Evolutionary conservation across 2,888 invertebrate species (phyloP).

Genomic region (Mythimna ferrago): DNA sequence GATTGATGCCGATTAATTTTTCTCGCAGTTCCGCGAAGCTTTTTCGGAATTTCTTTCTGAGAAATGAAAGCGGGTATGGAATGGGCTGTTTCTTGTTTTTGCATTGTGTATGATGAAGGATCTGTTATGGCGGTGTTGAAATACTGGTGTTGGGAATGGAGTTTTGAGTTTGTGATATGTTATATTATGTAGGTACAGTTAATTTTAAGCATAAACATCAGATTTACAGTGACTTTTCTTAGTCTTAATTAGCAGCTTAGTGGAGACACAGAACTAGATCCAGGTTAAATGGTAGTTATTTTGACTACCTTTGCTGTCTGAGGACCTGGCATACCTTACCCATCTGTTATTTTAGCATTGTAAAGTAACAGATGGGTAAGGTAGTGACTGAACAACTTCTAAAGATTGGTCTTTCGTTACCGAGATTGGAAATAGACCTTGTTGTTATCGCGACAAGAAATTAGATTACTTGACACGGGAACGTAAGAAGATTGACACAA

Average conservation of each 20-base stretch:
- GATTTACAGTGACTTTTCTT: too few relatives aligned
- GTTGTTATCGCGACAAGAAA: too few relatives aligned
- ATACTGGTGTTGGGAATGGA: conserved; percentile 47
- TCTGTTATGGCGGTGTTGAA: conserved; percentile 42
- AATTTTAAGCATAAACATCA: neutral
- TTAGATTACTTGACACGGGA: too few relatives aligned
- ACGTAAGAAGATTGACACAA: too few relatives aligned
- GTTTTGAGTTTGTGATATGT: conserved; percentile 10
- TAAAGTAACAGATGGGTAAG: neutral
- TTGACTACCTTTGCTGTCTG: too few relatives aligned
- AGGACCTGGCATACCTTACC: too few relatives aligned
- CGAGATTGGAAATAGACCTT: too few relatives aligned
- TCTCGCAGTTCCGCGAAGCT: conserved; percentile 52
- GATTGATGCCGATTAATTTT: conserved; percentile 68
- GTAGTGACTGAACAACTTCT: neutral
- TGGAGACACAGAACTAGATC: too few relatives aligned
- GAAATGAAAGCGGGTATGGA: conserved; percentile 55
- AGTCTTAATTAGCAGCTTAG: too few relatives aligned
- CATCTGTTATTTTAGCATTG: too few relatives aligned
- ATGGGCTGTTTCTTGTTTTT: conserved; percentile 56
- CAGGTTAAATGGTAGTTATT: too few relatives aligned
- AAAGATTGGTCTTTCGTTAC: neutral
- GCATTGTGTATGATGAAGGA: conserved; percentile 56
- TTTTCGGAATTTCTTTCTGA: conserved; percentile 54
- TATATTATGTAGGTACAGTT: neutral